Evolutionary conservation across 2,797 vertebrate species (phyloP), one percentile per base, ranked within the genome.

Genomic region (Myotis pilosus): DNA sequence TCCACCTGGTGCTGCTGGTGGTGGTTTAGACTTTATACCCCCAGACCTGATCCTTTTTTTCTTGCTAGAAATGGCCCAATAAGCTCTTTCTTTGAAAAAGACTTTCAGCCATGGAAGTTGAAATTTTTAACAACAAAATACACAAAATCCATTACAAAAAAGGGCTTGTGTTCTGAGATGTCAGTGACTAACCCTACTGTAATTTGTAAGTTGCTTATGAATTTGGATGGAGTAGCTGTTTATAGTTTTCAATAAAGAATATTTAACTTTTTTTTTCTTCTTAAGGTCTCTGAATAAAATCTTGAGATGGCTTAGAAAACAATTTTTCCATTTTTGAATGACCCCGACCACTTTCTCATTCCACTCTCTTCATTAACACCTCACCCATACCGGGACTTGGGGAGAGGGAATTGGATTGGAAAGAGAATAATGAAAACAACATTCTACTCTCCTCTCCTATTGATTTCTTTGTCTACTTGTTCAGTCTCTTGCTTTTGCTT

Each of bases 261-360:
- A 79, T 76, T 96, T 89, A 82, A 68, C 53, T 41, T 92, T 91
- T 86, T 87, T 79, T 33, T 79, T 44, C 47, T 86, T 91, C 28
- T 72, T 33, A 90, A 85, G 53, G 28, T 76, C 55, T 62, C 51
- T 94, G 83, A 96, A 87, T 92, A 87, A 93, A 96, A 90, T 88
- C 85, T 94, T 85, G 76, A 85, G 89, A 81, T 30, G 49, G 33
- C 36, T 11, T 91, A 38, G 71, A 38, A 89, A 92, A 87, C n/a
- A 89, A 9, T 76, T 72, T 15, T 86, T 83, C 15, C 22, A 17
- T 28, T 79, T 94, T 55, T 36, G 53, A 64, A 75, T 68, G 51
- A 36, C 62, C 87, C 33, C 41, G 49, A 55, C 53, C n/a, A 11
- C 41, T 28, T 75, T 83, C 57, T 93, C 8, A 25, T 86, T 95